Percentiles rank a stretch among this genome's conserved stretches.
phyloP scores from a whole-genome alignment of 2,888 invertebrate species.

The Lomographa bimaculata region DNA sequence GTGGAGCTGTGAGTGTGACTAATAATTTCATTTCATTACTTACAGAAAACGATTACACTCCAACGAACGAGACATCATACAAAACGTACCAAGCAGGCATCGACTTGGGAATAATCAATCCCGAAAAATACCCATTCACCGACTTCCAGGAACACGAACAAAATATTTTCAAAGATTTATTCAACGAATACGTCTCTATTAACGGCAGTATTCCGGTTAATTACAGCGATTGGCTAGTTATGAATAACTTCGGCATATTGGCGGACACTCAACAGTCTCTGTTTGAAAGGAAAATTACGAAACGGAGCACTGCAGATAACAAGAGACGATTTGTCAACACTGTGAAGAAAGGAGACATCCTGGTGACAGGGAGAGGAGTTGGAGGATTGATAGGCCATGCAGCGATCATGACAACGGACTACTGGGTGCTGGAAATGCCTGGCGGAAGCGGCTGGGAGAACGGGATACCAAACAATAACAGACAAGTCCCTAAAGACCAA shows the following conservation, averaged over 20 bases:
- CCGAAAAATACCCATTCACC: slow-evolving; percentile 56
- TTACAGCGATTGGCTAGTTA: slow-evolving; percentile 62
- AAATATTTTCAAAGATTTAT: slow-evolving; percentile 55
- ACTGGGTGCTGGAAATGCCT: slow-evolving; percentile 58
- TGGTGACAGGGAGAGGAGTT: slow-evolving; percentile 45
- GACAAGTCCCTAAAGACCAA: slow-evolving; percentile 47
- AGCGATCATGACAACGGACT: slow-evolving; percentile 57
- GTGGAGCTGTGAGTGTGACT: too few relatives aligned
- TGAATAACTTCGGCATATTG: slow-evolving; percentile 61
- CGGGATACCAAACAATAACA: slow-evolving; percentile 53
- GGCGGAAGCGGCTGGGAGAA: slow-evolving; percentile 46
- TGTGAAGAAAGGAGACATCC: slow-evolving; percentile 54
- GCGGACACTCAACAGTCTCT: slow-evolving; percentile 58
- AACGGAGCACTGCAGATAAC: slow-evolving; percentile 51
- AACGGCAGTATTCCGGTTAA: slow-evolving; percentile 48
- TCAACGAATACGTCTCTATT: slow-evolving; percentile 42
- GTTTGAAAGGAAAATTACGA: slow-evolving; percentile 53
- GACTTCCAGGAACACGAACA: slow-evolving; percentile 54
- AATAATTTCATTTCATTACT: too few relatives aligned
- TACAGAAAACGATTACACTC: slow-evolving; percentile 40
- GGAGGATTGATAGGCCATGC: slow-evolving; percentile 55
- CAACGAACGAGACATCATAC: slow-evolving; percentile 42
- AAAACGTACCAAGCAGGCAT: slow-evolving; percentile 49
- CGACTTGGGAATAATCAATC: slow-evolving; percentile 61
- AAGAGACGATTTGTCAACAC: slow-evolving; percentile 54